A percentile compares a stretch with the other conserved stretches of the same genome.
These are phyloP conservation scores for Protomyctophum bolini DNA, from an alignment of 2,113 vertebrate genomes.

Conservation along the genomic window DNA sequence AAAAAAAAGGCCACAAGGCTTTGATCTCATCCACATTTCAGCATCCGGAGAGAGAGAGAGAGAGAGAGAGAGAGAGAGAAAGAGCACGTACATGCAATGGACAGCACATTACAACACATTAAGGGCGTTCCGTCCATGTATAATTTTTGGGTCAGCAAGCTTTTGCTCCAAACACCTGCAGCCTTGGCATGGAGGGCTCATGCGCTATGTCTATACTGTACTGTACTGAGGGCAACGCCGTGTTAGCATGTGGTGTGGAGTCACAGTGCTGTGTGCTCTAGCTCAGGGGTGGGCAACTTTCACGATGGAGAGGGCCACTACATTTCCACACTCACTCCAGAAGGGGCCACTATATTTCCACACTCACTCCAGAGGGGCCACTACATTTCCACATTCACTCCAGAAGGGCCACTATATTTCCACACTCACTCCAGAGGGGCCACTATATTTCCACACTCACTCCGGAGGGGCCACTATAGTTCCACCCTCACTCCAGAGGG, in stretches of 20 bases:
- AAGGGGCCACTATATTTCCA: no score
- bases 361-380: no score
- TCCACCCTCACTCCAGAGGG: no score
- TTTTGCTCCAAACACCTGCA: conserved; percentile 57
- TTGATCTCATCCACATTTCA: conserved; percentile 59
- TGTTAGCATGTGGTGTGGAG: not conserved
- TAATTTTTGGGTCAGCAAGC: conserved; percentile 67
- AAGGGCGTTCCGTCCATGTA: conserved; percentile 38
- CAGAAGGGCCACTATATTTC: no score
- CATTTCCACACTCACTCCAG: no score
- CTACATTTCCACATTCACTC: no score
- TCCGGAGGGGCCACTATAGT: no score
- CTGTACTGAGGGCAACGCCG: conserved; percentile 21
- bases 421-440: no score
- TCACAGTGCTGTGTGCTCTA: no score
- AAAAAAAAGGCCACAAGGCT: conserved; percentile 50
- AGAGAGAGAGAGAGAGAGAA: not conserved
- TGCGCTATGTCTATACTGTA: conserved; percentile 33
- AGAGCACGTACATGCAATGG: conserved; percentile 17
- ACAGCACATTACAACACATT: conserved; percentile 35
- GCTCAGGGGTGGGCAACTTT: no score
- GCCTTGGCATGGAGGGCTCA: conserved; percentile 43
- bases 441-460: no score
- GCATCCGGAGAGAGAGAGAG: conserved; percentile 23
- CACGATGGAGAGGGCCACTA: no score